Base-by-base conservation (phyloP, 1,140 invertebrate genomes). In the Bombus impatiens region DNA sequence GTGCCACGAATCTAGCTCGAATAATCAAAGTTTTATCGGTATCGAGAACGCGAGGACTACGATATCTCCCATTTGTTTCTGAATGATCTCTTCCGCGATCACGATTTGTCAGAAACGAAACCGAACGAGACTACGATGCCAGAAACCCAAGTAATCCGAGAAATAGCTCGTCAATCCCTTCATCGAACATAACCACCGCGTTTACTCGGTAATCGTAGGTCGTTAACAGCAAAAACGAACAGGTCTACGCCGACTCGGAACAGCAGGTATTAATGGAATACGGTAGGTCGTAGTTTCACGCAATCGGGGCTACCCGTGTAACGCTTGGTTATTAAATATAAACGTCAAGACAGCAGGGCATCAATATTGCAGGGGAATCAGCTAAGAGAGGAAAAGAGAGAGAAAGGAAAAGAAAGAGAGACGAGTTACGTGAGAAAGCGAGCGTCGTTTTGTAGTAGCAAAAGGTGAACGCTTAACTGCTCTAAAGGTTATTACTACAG, bases 391-490 rank as follows among this genome's bases (percentile, higher is more conserved):
- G 80, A 25, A 25, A 1, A 35, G n/a, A 32, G 53, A 42, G 42
- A 72, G 57, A 81, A 62, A 80, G 87, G 84, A 10, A 25, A 4
- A 32, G n/a, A 32, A 1, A 35, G 65, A 67, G 70, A 65, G 68
- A 81, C 78, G 76, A 84, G 87, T 81, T 88, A 90, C 86, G 88
- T 90, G 88, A 90, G 89, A 90, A 90, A 90, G 89, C 86, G 86
- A 90, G 70, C 79, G 83, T 85, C 76, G 88, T 90, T 87, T 86
- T 84, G 77, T 90, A 70, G 88, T 90, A 88, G 88, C 89, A 90
- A 90, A 90, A 90, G 88, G 89, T 90, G 89, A 90, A 74, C 86
- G 80, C 59, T 85, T 89, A 89, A 89, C 88, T 87, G 88, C 79
- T 86, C 83, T 80, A 85, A 90, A 90, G 89, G 89, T 90, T 90